Evolutionary conservation across 2,113 vertebrate species (phyloP).

Genomic region (Solea solea): DNA sequence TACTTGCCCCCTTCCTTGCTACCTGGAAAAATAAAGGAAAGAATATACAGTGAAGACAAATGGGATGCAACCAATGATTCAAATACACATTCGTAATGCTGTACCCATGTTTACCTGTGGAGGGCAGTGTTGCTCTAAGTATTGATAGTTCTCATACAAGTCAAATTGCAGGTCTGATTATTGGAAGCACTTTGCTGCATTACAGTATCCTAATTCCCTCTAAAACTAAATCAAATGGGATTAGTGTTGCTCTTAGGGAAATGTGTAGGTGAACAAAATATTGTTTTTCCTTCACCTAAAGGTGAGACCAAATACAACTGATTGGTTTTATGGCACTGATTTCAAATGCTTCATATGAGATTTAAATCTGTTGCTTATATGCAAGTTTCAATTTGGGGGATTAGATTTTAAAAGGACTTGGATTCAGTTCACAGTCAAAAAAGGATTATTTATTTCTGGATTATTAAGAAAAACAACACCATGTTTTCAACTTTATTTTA

Average conservation of each 20-base stretch:
- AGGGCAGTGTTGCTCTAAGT: constrained; percentile 78
- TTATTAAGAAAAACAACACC: constrained; percentile 10
- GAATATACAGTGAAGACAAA: constrained; percentile 20
- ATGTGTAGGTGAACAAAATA: constrained; percentile 19
- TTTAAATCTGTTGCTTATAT: neutral
- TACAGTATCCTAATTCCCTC: constrained; percentile 40
- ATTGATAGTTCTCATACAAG: constrained; percentile 16
- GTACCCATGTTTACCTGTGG: constrained; percentile 55
- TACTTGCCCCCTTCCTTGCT: no score
- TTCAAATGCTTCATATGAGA: neutral
- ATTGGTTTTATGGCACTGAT: constrained; percentile 4
- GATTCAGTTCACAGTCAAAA: constrained; percentile 17
- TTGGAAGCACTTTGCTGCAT: constrained; percentile 58
- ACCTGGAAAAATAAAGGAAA: constrained; percentile 19
- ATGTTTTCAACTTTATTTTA: constrained; percentile 13
- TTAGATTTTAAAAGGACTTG: neutral
- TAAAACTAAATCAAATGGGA: constrained; percentile 38
- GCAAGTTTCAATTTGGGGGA: constrained; percentile 12
- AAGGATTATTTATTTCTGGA: constrained; percentile 3
- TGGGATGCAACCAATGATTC: constrained; percentile 6
- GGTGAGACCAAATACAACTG: constrained; percentile 2
- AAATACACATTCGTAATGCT: constrained; percentile 1
- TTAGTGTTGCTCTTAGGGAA: constrained; percentile 27
- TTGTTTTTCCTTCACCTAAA: constrained; percentile 5
- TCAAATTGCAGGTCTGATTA: constrained; percentile 42